A percentile compares a stretch with the other conserved stretches of the same genome.
These are phyloP conservation scores for Xiphias gladius DNA, from an alignment of 2,113 vertebrate genomes.

Conservation along the genomic window DNA sequence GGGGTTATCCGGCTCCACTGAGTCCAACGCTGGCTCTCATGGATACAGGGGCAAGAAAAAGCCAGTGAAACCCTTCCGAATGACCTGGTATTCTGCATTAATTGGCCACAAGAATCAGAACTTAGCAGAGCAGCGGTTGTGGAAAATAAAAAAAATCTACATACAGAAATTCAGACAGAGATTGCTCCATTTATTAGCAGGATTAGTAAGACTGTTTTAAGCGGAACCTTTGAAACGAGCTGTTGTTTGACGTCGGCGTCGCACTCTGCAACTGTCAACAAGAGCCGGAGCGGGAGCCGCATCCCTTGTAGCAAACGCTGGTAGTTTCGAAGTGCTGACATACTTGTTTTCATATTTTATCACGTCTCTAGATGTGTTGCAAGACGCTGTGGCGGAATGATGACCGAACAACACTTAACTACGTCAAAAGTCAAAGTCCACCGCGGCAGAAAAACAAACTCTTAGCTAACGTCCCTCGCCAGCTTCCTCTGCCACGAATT, in stretches of 20 bases:
- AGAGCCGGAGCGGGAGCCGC: neutral
- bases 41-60: too few relatives aligned
- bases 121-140: too few relatives aligned
- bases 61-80: too few relatives aligned
- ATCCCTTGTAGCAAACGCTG: neutral
- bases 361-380: neutral
- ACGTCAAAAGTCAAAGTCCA: too few relatives aligned
- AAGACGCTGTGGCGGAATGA: neutral
- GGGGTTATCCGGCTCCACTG: too few relatives aligned
- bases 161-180: too few relatives aligned
- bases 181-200: too few relatives aligned
- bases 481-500: neutral
- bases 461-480: rapidly evolving
- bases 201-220: too few relatives aligned
- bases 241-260: constrained; percentile 51
- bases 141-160: too few relatives aligned
- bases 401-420: neutral
- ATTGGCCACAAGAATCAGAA: too few relatives aligned
- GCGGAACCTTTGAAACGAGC: constrained; percentile 54
- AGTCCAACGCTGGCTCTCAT: too few relatives aligned
- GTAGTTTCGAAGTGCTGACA: constrained; percentile 2
- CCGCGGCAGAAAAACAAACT: neutral
- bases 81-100: too few relatives aligned
- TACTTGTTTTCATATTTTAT: neutral
- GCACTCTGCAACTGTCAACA: neutral